Percentiles rank a stretch among this genome's conserved stretches.
Evolutionary conservation across 1,140 invertebrate genomes (phyloP).

Genomic region (Caenorhabditis brenneri): DNA sequence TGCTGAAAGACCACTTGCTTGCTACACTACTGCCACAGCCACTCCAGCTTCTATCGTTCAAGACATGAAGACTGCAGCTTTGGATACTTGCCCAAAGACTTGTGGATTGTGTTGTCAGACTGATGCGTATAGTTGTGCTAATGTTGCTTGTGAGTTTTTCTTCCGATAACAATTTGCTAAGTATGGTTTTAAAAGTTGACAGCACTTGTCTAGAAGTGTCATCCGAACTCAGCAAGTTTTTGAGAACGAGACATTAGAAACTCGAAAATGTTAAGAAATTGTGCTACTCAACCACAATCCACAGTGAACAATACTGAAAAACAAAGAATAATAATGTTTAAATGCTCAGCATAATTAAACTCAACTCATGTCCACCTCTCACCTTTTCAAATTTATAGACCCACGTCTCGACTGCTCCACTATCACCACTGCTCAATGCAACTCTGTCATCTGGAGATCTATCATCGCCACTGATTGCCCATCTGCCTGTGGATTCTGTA

Average conservation of each 20-base stretch:
- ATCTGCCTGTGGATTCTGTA: constrained; percentile 29
- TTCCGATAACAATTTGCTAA: too few species aligned
- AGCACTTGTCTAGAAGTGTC: too few species aligned
- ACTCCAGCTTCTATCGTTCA: background rate
- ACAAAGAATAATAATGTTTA: too few species aligned
- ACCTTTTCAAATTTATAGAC: background rate
- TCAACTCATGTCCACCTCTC: too few species aligned
- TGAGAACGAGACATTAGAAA: too few species aligned
- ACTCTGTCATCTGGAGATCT: constrained; percentile 19
- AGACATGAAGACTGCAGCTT: constrained; percentile 30
- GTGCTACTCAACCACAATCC: too few species aligned
- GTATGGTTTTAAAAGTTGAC: too few species aligned
- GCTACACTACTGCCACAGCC: background rate
- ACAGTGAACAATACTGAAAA: too few species aligned
- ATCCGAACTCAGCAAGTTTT: too few species aligned
- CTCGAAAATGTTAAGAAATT: too few species aligned
- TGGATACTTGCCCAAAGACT: constrained; percentile 38
- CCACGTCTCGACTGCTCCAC: constrained; percentile 32
- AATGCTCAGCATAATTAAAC: too few species aligned
- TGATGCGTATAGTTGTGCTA: constrained; percentile 35
- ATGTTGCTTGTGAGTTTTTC: constrained; percentile 30
- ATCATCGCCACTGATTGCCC: constrained; percentile 42
- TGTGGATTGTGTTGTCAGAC: constrained; percentile 49
- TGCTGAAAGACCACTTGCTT: constrained; percentile 16
- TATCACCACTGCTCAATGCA: constrained; percentile 43